A percentile compares a stretch with the other conserved stretches of the same genome.
Conservation (phyloP, 2,113 vertebrate species). For the Thryonomys swinderianus region DNA sequence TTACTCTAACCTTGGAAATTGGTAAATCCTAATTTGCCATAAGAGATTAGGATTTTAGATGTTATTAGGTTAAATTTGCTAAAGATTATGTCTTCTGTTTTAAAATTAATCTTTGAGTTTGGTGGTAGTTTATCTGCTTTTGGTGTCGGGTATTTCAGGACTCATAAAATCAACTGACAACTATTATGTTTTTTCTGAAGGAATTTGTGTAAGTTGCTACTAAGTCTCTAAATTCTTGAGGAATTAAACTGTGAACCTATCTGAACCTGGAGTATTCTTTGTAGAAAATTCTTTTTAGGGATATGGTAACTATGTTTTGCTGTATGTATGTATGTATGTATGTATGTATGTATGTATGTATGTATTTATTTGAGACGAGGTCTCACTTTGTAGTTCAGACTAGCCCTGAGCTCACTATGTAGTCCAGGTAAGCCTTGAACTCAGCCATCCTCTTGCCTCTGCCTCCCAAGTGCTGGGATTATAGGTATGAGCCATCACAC, state of each 20-base stretch:
- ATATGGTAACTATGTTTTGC: too few relatives aligned
- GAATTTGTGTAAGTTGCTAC: background rate
- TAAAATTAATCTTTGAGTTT: conserved; percentile 6
- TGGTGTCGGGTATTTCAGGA: background rate
- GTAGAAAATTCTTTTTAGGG: background rate
- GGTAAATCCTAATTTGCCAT: conserved; percentile 4
- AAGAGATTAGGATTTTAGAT: background rate
- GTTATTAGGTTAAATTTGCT: conserved; percentile 21
- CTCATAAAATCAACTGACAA: conserved; percentile 6
- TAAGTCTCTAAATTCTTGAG: background rate
- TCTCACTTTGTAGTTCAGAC: too few relatives aligned
- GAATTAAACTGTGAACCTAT: background rate
- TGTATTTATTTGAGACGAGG: too few relatives aligned
- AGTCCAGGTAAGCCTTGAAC: too few relatives aligned
- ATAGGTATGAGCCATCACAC: too few relatives aligned
- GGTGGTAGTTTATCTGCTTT: background rate
- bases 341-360: too few relatives aligned
- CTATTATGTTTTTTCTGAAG: conserved; percentile 13
- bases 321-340: too few relatives aligned
- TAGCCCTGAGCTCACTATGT: too few relatives aligned
- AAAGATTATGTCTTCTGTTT: background rate
- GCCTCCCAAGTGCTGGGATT: too few relatives aligned
- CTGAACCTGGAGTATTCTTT: background rate
- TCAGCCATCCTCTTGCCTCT: too few relatives aligned
- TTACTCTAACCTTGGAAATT: conserved; percentile 39